Conservation (phyloP, 2,797 vertebrate genomes). For the Enteromius argenteus region DNA sequence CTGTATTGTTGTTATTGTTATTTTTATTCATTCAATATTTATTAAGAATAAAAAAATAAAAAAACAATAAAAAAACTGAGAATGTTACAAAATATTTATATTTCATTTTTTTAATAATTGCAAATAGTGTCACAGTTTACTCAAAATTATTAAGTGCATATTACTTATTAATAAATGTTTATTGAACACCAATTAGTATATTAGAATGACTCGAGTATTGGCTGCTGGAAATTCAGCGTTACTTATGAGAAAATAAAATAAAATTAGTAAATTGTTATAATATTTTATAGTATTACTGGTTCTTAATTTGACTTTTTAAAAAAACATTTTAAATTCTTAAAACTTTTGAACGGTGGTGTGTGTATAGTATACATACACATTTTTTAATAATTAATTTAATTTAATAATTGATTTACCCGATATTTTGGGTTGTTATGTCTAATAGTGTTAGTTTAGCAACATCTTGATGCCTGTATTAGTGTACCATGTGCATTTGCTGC, state of each 20-base stretch:
- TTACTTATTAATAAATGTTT: background rate
- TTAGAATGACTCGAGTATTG: background rate
- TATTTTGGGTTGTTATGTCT: background rate
- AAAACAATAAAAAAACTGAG: too few species aligned
- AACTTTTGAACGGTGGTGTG: background rate
- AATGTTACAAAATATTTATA: background rate
- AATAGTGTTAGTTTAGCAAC: background rate
- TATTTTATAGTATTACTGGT: background rate
- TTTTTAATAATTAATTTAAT: background rate
- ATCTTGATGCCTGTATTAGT: background rate
- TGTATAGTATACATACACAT: background rate
- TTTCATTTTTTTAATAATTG: background rate
- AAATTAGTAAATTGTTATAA: background rate
- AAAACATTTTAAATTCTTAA: background rate
- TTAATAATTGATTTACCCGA: background rate
- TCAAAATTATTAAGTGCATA: background rate
- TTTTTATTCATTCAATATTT: background rate
- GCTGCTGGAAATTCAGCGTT: background rate
- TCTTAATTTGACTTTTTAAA: background rate
- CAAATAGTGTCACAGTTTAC: background rate
- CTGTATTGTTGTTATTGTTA: background rate
- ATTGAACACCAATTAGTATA: background rate
- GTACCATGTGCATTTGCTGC: background rate
- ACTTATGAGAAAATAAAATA: background rate
- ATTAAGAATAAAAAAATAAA: too few species aligned